Evolutionary conservation across 1,140 invertebrate species (phyloP), one percentile per base, ranked within the genome.

Genomic region (Hypsibius dujardini): DNA sequence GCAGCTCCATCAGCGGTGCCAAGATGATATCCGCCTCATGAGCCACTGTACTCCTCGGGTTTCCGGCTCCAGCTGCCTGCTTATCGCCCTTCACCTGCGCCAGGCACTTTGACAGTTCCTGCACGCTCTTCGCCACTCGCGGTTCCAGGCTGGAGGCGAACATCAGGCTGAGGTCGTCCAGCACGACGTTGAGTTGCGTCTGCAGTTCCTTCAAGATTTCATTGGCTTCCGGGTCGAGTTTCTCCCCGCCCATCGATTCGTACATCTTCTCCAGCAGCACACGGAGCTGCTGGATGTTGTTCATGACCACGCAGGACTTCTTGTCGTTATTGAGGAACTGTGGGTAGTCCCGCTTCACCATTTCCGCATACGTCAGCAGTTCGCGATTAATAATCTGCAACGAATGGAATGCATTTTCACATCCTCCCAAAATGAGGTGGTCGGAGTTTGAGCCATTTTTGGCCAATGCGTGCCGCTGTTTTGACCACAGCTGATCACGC

Each of bases 201-300:
- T 99, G 96, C 12, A 98, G 81, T 76, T 98, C 94, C 75, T 97
- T 95, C 12, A 99, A 79, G 72, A 98, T 96, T 74, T 92, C 90
- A 0, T 92, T 92, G 0, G 95, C 95, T 78, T 97, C 93, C 75
- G 92, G 85, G 78, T 98, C 95, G 47, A 99, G 79, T 77, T 92
- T 91, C 73, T 92, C 87, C 1, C 96, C 96, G 1, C 96, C 96
- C 96, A 99, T 99, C 3, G 92, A 90, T 80, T 98, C 93, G 79
- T 97, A 99, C 87, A 98, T 95, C 82, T 98, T 98, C 76, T 99
- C 95, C 62, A 99, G 80, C 81, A 98, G 94, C 1, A 99, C 94
- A 75, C 96, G 82, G 47, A 98, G 81, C 84, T 99, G 96, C 80
- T 99, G 95, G 69, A 99, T 96, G 79, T 99, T 99, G 81, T 99